Percentiles rank a stretch among this genome's conserved stretches.
phyloP scores from a whole-genome alignment of 2,797 vertebrate genomes.

The Emys orbicularis region DNA sequence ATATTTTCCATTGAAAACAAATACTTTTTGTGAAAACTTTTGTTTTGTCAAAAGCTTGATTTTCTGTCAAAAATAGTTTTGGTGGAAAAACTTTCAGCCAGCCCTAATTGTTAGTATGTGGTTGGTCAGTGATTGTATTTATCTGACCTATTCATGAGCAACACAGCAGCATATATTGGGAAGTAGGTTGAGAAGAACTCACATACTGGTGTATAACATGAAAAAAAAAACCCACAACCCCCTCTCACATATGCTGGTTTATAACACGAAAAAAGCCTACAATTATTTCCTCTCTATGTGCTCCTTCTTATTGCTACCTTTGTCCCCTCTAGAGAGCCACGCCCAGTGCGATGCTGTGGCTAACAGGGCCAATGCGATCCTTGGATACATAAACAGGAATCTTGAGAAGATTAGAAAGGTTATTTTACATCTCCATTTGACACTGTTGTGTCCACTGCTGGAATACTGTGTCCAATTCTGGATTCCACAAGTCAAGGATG shows the following conservation, averaged over 20 bases:
- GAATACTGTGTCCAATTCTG: background rate
- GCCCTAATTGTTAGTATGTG: background rate
- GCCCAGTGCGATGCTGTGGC: background rate
- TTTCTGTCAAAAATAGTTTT: background rate
- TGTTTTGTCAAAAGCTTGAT: background rate
- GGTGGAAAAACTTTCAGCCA: background rate
- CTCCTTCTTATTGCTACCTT: background rate
- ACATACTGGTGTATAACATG: background rate
- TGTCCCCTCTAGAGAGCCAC: background rate
- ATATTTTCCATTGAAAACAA: background rate
- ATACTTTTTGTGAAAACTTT: background rate
- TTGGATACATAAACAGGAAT: background rate
- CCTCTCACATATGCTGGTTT: background rate
- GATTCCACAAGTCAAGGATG: background rate
- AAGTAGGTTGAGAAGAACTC: background rate
- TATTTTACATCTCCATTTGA: background rate
- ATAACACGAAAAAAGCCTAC: fast-evolving
- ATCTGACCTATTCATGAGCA: background rate
- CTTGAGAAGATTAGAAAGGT: background rate
- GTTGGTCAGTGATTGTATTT: background rate
- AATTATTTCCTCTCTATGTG: background rate
- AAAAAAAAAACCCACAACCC: fast-evolving
- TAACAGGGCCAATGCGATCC: background rate
- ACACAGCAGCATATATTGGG: background rate
- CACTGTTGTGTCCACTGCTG: background rate